Base-by-base conservation (phyloP, 2,797 vertebrate species). In the Phalanger gymnotis region DNA sequence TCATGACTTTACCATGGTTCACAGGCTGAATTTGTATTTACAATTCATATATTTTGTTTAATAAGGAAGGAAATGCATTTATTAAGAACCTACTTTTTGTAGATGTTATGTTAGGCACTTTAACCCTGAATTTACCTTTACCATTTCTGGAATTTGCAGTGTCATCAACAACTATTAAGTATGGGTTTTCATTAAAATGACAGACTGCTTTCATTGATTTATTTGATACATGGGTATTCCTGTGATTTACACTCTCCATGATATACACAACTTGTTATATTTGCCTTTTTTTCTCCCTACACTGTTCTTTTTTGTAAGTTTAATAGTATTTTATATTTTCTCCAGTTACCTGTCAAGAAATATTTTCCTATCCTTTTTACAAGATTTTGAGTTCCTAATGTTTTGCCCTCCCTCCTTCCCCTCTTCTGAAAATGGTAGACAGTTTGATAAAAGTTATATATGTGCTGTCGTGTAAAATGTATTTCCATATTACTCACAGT, bases 121-220 rank as follows among this genome's bases (percentile, higher is more conserved):
- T 40, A n/a, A 40, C 1, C n/a, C 19, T 81, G 0, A 11, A 25
- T 94, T 95, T 97, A 90, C 90, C 25, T 87, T 96, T 94, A 10
- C 92, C 96, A 95, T 91, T 94, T 31, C 94, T 73, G 95, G 66
- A 94, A 54, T 95, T 89, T 66, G 93, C 61, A 95, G 92, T 95
- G 81, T 90, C 55, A 95, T 96, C 96, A 95, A 94, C n/a, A 95
- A 73, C 58, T 96, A 91, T 81, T 97, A 95, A 97, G 93, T 53
- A 94, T 51, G 94, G 94, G 92, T 89, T 96, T 97, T 97, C 95
- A 97, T 96, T 97, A 97, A 56, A 53, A 97, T 95, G 96, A 98
- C 92, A 96, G 95, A 96, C 96, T 96, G 54, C 89, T 95, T 95
- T 30, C 94, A 97, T 91, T 98, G 95, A 97, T 97, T 98, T 97